Evolutionary conservation across 2,113 vertebrate species (phyloP).

Genomic region (Callocephalon fimbriatum): DNA sequence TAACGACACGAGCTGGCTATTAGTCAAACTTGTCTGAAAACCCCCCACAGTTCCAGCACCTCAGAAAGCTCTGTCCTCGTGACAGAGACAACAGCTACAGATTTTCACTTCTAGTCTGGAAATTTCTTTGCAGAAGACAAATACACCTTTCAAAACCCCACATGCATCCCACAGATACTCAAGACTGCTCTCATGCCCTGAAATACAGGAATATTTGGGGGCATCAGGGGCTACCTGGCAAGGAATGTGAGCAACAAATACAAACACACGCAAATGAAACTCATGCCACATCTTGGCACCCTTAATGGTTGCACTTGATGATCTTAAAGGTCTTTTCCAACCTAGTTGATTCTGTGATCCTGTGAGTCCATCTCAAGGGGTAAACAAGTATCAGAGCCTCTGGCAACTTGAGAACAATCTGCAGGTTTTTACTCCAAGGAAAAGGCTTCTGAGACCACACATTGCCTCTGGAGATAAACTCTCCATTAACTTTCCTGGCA

Average conservation of each 20-base stretch:
- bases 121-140: neutral
- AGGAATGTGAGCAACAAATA: neutral
- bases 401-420: rapidly evolving
- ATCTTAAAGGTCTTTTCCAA: neutral
- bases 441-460: neutral
- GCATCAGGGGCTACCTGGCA: neutral
- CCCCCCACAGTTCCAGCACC: neutral
- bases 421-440: too few relatives aligned
- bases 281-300: neutral
- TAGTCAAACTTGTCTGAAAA: neutral
- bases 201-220: neutral
- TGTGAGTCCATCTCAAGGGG: too few relatives aligned
- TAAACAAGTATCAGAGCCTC: neutral
- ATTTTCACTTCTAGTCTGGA: neutral
- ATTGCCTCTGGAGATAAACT: neutral
- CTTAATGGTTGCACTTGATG: neutral
- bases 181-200: neutral
- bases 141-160: neutral
- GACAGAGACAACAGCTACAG: neutral
- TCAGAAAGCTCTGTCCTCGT: neutral
- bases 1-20: neutral
- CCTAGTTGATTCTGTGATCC: neutral
- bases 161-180: neutral
- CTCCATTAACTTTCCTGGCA: neutral
- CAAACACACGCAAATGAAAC: neutral